Percentiles rank a stretch among this genome's conserved stretches.
Evolutionary conservation across 2,113 vertebrate species (phyloP).

Genomic region (Xerus inauris): DNA sequence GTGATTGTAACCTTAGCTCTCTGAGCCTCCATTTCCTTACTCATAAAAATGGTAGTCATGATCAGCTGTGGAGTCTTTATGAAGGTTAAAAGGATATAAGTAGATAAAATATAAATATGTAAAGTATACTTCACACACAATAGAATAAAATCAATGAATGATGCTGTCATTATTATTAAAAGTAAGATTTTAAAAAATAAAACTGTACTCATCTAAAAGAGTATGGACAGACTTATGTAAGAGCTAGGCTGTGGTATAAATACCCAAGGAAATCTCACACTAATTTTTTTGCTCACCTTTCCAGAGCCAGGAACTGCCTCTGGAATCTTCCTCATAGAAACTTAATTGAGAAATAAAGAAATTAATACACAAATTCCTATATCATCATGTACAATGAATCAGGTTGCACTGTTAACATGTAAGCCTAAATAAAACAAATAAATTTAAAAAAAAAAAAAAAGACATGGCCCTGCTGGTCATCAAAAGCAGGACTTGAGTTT

Average conservation of each 20-base stretch:
- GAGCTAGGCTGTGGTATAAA: neutral
- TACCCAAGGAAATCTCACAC: neutral
- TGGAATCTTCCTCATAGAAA: neutral
- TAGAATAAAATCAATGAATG: constrained; percentile 22
- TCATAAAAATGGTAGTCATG: neutral
- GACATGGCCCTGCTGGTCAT: neutral
- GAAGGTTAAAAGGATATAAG: neutral
- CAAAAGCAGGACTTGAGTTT: neutral
- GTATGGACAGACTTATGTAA: neutral
- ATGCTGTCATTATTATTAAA: neutral
- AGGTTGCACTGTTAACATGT: no score
- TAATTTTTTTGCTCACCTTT: neutral
- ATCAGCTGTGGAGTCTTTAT: neutral
- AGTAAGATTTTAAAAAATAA: neutral
- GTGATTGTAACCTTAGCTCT: neutral
- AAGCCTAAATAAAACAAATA: no score
- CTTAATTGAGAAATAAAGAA: constrained; percentile 9
- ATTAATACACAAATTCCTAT: neutral
- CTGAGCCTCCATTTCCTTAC: neutral
- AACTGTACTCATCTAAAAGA: neutral
- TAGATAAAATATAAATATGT: neutral
- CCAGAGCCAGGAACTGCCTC: neutral
- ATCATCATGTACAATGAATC: no score
- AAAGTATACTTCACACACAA: constrained; percentile 28
- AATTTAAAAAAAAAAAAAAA: no score